Evolutionary conservation across 2,113 vertebrate species (phyloP).

Genomic region (Chroicocephalus ridibundus): DNA sequence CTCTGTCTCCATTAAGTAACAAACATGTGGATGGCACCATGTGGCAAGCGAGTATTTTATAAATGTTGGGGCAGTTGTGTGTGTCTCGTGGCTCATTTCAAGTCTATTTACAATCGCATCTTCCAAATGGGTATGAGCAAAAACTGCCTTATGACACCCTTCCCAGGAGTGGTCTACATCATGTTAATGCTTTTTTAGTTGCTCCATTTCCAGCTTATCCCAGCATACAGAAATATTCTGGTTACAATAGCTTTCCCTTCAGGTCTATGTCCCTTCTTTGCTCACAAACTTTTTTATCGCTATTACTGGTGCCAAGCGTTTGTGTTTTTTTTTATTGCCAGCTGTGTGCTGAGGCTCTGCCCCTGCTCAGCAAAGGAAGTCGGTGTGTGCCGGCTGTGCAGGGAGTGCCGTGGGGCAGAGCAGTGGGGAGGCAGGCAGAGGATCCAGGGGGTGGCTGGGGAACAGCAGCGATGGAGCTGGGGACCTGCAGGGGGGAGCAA

Average conservation of each 20-base stretch:
- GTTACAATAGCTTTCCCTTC: neutral
- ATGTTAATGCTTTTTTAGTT: neutral
- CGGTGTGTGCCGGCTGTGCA: fast-evolving
- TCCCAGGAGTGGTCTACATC: neutral
- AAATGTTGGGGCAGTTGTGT: neutral
- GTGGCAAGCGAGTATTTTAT: neutral
- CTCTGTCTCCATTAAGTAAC: neutral
- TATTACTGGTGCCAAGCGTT: neutral
- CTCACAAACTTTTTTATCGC: neutral
- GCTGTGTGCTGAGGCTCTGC: neutral
- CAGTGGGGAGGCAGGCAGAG: neutral
- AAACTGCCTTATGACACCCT: neutral
- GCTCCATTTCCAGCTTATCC: neutral
- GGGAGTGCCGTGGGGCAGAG: neutral
- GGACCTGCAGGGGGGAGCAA: too few species aligned
- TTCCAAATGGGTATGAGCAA: neutral
- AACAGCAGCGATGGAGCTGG: too few species aligned
- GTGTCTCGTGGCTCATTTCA: neutral
- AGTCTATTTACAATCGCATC: neutral
- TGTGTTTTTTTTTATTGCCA: neutral
- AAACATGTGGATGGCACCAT: neutral
- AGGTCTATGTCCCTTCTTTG: neutral
- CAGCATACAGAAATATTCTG: neutral
- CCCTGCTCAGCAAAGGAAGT: neutral
- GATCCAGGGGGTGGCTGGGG: too few species aligned